Base-by-base conservation (phyloP, 1,140 invertebrate species). In the Parasteatoda tepidariorum region DNA sequence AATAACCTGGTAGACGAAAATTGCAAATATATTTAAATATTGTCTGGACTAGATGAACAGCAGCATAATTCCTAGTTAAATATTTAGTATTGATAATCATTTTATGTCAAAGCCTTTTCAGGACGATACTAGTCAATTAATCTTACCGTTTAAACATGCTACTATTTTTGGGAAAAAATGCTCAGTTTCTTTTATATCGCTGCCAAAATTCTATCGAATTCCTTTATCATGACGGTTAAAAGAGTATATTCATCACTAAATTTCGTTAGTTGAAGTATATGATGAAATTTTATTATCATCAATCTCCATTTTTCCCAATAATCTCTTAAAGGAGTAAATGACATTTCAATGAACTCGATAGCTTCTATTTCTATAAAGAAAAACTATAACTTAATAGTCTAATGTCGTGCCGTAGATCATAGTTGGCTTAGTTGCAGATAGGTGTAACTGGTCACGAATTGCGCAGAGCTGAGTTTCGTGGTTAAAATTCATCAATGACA, bases 401-500 rank as follows among this genome's bases (percentile, higher is more conserved):
- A 66, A 81, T 81, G 68, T 34, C 78, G 78, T 81, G 78, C 68
- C 59, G 55, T 61, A 68, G 54, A 61, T 48, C 28, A 64, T 9
- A 81, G 55, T 70, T 70, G 78, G 78, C 78, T 81, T 81, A 22
- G 54, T 33, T 81, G 54, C 78, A 61, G 30, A 68, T 22, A 81
- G 78, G 78, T 81, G 78, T 81, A 81, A 70, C 66, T 57, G 55
- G 78, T 81, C 78, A 81, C 78, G 78, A 81, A 81, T 30, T 18
- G 31, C 11, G 33, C n/a, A 26, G 41, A 34, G 67, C 33, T 70
- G 6, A 48, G 26, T 22, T 81, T 62, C 66, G 54, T 81, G 66
- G 66, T 48, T 61, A n/a, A 71, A 79, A 81, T 81, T 81, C 78
- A 81, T 81, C 78, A 81, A 81, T 81, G 64, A 13, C 55, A 81